A percentile compares a stretch with the other conserved stretches of the same genome.
phyloP scores from a whole-genome alignment of 1,140 invertebrate genomes.

The Micrasema longulum region DNA sequence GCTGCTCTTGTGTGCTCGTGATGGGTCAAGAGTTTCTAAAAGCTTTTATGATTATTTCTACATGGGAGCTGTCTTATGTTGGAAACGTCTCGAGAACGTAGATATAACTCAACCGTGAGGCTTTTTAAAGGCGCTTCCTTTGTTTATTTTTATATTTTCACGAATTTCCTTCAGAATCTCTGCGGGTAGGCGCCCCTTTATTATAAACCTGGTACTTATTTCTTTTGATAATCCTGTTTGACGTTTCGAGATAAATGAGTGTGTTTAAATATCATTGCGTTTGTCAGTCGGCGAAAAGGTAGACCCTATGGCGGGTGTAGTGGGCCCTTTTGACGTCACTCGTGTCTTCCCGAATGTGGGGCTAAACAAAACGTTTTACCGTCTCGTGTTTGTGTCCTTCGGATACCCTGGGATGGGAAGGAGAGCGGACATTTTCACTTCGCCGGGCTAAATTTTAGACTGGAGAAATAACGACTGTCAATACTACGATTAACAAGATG shows the following conservation, averaged over 20 bases:
- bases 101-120: slow-evolving; percentile 23
- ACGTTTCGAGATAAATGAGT: slow-evolving; percentile 39
- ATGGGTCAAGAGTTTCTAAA: slow-evolving; percentile 43
- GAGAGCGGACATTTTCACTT: background rate
- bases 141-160: slow-evolving; percentile 33
- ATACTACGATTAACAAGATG: background rate
- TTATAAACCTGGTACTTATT: slow-evolving; percentile 14
- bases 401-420: background rate
- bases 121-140: slow-evolving; percentile 6
- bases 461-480: slow-evolving; percentile 8
- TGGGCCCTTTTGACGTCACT: background rate
- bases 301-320: slow-evolving; percentile 22
- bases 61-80: slow-evolving; percentile 19
- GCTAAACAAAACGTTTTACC: slow-evolving; percentile 1
- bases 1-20: slow-evolving; percentile 23
- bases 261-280: slow-evolving; percentile 37
- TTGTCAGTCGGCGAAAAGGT: slow-evolving; percentile 18
- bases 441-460: slow-evolving; percentile 5
- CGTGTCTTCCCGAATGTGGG: background rate
- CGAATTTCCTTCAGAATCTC: slow-evolving; percentile 11
- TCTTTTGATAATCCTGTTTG: slow-evolving; percentile 37
- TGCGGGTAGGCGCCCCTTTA: slow-evolving; percentile 12
- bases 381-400: background rate
- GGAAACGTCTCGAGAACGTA: slow-evolving; percentile 12
- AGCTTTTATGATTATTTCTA: slow-evolving; percentile 41